These are phyloP conservation scores for Micromesistius poutassou DNA, from an alignment of 2,797 vertebrate species.

Conservation along the genomic window DNA sequence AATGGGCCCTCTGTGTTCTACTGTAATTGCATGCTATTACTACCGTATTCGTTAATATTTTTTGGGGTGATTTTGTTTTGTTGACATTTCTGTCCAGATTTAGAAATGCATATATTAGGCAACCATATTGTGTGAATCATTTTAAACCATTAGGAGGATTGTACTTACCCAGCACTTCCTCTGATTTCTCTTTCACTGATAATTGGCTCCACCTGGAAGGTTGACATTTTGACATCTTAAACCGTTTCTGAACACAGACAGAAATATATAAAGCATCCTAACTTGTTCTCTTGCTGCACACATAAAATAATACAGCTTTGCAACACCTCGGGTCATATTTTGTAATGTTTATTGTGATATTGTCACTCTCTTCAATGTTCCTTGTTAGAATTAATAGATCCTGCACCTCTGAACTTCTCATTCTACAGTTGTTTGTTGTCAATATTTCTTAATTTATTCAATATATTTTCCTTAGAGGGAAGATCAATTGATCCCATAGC, in stretches of 20 bases:
- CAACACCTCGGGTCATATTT: background rate
- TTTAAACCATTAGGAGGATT: conserved; percentile 5
- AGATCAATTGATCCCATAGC: background rate
- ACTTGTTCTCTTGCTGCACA: background rate
- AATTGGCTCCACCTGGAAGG: conserved; percentile 7
- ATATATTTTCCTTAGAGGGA: background rate
- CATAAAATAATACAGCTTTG: conserved; percentile 22
- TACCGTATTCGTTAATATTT: background rate
- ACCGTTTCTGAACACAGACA: conserved; percentile 4
- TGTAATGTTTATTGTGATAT: background rate
- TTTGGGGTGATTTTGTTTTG: background rate
- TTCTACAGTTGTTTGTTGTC: background rate
- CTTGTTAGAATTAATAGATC: background rate
- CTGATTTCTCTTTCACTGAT: conserved; percentile 11
- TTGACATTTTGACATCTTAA: conserved; percentile 22
- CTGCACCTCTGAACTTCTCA: background rate
- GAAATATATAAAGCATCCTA: background rate
- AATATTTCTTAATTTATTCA: background rate
- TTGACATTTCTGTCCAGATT: conserved; percentile 9
- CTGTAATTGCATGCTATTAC: background rate
- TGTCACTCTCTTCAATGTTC: background rate
- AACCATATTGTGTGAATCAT: conserved; percentile 12
- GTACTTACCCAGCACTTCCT: conserved; percentile 11
- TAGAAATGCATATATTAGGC: conserved; percentile 4
- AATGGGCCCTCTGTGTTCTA: background rate